phyloP scores from a whole-genome alignment of 1,140 invertebrate genomes.

The Lepidurus couesii region DNA sequence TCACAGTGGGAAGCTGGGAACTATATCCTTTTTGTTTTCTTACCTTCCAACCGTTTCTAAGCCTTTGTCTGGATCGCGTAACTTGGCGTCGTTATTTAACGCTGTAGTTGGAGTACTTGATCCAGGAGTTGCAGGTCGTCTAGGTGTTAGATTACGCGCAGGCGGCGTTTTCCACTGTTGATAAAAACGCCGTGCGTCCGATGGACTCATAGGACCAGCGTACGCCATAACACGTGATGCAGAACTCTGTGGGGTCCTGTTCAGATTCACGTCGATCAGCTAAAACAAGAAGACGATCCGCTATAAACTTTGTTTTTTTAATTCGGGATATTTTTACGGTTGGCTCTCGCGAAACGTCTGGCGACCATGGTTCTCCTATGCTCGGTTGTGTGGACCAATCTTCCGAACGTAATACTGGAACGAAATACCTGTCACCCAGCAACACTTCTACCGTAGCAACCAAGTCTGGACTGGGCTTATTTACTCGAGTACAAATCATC shows the following conservation, averaged over 20 bases:
- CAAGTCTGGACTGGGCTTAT: slow-evolving; percentile 44
- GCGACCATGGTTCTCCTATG: slow-evolving; percentile 46
- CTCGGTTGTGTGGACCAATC: slow-evolving; percentile 63
- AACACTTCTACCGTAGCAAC: slow-evolving; percentile 54
- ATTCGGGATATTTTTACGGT: slow-evolving; percentile 24
- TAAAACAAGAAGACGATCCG: slow-evolving; percentile 37
- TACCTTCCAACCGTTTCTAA: slow-evolving; percentile 73
- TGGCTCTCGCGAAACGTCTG: slow-evolving; percentile 35
- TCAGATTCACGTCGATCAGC: slow-evolving; percentile 56
- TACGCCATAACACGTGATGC: slow-evolving; percentile 67
- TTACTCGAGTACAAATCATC: slow-evolving; percentile 60
- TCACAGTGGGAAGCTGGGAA: slow-evolving; percentile 25
- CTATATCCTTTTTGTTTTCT: slow-evolving; percentile 34
- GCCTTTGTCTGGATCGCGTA: slow-evolving; percentile 74
- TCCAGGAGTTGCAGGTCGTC: slow-evolving; percentile 38
- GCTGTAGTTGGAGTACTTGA: slow-evolving; percentile 36
- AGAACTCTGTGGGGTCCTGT: slow-evolving; percentile 58
- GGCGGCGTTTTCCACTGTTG: slow-evolving; percentile 75
- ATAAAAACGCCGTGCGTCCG: slow-evolving; percentile 63
- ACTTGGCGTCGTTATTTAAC: slow-evolving; percentile 49
- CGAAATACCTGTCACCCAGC: slow-evolving; percentile 69
- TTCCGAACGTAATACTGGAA: slow-evolving; percentile 69
- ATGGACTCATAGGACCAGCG: slow-evolving; percentile 75
- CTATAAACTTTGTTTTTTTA: slow-evolving; percentile 29
- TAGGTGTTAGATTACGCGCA: slow-evolving; percentile 43